Evolutionary conservation across 2,113 vertebrate genomes (phyloP).

Genomic region (Canis aureus): DNA sequence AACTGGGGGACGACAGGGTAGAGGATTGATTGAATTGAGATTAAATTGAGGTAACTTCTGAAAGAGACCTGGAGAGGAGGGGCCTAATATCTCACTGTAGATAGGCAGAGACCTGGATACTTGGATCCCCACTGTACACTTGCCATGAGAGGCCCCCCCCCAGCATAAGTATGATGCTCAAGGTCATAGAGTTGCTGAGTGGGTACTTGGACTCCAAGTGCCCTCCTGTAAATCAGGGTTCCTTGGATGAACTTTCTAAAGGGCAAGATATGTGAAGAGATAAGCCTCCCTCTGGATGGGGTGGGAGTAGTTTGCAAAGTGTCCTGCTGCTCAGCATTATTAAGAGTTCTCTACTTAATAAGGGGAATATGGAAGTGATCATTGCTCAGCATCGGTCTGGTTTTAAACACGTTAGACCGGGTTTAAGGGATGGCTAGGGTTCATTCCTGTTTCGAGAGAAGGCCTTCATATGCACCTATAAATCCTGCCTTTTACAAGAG

Average conservation of each 20-base stretch:
- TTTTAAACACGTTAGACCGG: conserved; percentile 3
- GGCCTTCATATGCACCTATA: conserved; percentile 62
- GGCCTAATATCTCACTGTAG: not conserved
- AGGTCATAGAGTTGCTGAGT: not conserved
- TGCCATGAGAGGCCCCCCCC: not conserved
- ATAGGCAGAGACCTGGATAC: not conserved
- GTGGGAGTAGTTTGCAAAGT: not conserved
- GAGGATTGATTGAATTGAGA: conserved; percentile 2
- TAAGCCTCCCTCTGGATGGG: not conserved
- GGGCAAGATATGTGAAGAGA: not conserved
- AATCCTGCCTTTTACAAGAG: conserved; percentile 70
- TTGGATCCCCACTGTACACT: not conserved
- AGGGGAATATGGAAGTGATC: not conserved
- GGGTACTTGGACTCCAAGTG: not conserved
- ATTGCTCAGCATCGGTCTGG: not conserved
- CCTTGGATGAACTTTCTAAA: conserved; percentile 47
- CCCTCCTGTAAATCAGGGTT: not conserved
- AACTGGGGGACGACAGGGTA: not conserved
- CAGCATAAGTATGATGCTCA: not conserved
- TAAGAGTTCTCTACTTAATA: not conserved
- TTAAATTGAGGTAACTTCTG: not conserved
- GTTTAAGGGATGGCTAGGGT: conserved; percentile 41
- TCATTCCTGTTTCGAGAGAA: conserved; percentile 60
- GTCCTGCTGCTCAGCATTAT: not conserved
- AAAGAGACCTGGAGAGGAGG: conserved; percentile 1